phyloP scores from a whole-genome alignment of 2,797 vertebrate genomes.

The Melopsittacus undulatus region DNA sequence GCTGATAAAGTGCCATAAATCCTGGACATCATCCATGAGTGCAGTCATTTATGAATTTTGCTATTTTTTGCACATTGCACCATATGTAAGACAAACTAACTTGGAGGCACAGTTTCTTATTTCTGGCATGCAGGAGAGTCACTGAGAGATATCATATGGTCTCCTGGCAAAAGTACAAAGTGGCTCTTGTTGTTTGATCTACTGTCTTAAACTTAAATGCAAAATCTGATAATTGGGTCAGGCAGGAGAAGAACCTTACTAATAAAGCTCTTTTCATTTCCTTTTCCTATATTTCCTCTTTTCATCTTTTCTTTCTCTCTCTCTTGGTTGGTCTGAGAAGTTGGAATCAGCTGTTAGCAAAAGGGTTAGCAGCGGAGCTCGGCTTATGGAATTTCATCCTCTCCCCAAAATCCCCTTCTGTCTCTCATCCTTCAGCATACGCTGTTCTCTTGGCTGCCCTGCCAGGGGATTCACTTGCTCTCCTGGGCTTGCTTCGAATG shows the following conservation, averaged over 20 bases:
- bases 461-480: background rate
- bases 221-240: constrained; percentile 86
- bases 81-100: constrained; percentile 74
- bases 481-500: background rate
- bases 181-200: constrained; percentile 81
- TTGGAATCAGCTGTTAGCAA: constrained; percentile 32
- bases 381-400: background rate
- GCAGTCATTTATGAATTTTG: constrained; percentile 58
- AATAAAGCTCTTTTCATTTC: constrained; percentile 85
- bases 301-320: constrained; percentile 69
- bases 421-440: background rate
- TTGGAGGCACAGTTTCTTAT: constrained; percentile 69
- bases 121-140: constrained; percentile 80
- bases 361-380: background rate
- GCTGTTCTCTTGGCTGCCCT: background rate
- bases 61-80: constrained; percentile 63
- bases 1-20: constrained; percentile 73
- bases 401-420: background rate
- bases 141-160: constrained; percentile 85
- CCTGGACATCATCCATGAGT: constrained; percentile 59
- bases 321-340: constrained; percentile 6
- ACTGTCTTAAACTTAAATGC: constrained; percentile 83
- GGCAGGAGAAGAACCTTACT: constrained; percentile 81
- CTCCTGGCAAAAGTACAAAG: constrained; percentile 86
- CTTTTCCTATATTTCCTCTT: constrained; percentile 73